Conservation (phyloP, 2,113 vertebrate genomes). For the Pogona vitticeps region DNA sequence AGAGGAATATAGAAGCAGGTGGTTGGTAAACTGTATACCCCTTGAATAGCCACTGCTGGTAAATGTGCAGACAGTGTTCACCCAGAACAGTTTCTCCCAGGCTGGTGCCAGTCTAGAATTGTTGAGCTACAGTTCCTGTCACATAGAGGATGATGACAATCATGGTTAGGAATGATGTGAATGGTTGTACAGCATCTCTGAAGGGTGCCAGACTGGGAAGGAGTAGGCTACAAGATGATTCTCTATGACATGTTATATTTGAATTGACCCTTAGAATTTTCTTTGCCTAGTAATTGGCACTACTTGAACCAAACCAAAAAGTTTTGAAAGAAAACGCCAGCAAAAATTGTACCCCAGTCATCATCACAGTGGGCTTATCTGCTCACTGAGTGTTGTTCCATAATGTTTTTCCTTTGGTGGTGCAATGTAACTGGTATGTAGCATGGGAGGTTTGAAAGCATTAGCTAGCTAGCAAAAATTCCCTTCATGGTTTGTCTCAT, state of each 20-base stretch:
- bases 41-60: neutral
- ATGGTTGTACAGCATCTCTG: neutral
- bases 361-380: constrained; percentile 40
- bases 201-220: neutral
- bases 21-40: neutral
- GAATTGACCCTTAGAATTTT: constrained; percentile 43
- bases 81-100: neutral
- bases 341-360: constrained; percentile 46
- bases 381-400: constrained; percentile 41
- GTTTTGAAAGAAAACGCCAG: constrained; percentile 53
- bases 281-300: constrained; percentile 51
- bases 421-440: constrained; percentile 47
- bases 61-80: no score
- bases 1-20: neutral
- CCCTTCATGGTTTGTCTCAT: neutral
- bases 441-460: constrained; percentile 38
- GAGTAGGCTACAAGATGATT: neutral
- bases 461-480: constrained; percentile 32
- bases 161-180: neutral
- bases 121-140: neutral
- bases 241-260: neutral
- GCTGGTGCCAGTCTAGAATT: neutral
- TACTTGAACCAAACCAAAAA: constrained; percentile 34
- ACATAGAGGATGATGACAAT: neutral
- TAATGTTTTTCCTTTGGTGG: constrained; percentile 36